These are phyloP conservation scores for Carollia perspicillata DNA, from an alignment of 2,113 vertebrate species.

Conservation along the genomic window DNA sequence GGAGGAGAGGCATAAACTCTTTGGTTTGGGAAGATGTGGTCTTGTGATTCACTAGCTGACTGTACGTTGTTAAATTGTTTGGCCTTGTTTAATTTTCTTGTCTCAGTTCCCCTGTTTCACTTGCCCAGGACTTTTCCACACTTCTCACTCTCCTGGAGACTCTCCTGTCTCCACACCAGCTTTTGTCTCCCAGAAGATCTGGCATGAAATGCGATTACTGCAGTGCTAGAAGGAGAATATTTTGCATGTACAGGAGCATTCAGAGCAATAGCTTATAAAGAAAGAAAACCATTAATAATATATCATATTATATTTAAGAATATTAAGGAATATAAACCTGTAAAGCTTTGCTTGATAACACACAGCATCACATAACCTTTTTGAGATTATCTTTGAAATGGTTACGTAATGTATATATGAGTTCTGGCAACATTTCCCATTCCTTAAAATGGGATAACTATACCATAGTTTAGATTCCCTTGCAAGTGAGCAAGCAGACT, in stretches of 20 bases:
- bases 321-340: neutral
- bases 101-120: no score
- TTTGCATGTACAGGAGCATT: neutral
- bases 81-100: no score
- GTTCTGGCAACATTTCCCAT: neutral
- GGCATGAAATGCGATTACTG: neutral
- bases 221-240: neutral
- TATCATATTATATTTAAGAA: neutral
- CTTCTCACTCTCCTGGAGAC: no score
- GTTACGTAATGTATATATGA: neutral
- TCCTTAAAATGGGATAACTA: neutral
- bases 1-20: no score
- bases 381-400: neutral
- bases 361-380: neutral
- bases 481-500: neutral
- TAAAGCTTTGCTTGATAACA: neutral
- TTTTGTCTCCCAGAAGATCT: neutral
- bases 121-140: no score
- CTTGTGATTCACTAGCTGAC: no score
- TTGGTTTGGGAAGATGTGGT: no score
- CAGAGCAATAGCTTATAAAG: neutral
- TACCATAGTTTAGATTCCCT: neutral
- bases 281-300: slow-evolving; percentile 25
- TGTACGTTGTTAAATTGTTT: no score
- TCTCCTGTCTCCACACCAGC: neutral